Percentiles rank a stretch among this genome's conserved stretches.
phyloP scores from a whole-genome alignment of 2,113 vertebrate species.

The Otus sunia region DNA sequence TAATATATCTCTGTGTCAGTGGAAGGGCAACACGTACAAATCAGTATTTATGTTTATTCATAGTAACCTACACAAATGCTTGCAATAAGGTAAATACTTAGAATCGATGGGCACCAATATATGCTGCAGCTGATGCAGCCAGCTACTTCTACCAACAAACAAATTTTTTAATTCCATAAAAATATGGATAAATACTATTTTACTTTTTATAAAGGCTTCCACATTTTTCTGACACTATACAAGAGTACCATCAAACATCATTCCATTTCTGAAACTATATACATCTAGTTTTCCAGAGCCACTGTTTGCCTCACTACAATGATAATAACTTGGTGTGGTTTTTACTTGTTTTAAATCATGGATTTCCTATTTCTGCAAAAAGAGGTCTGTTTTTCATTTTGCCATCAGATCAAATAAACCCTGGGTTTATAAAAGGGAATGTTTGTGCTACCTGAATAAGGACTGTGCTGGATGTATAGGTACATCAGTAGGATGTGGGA shows the following conservation, averaged over 20 bases:
- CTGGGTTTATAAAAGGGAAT: background rate
- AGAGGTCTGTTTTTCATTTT: background rate
- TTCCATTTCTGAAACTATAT: background rate
- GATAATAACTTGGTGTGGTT: background rate
- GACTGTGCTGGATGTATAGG: background rate
- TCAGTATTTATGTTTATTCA: slow-evolving; percentile 69
- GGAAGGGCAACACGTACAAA: slow-evolving; percentile 55
- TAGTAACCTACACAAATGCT: slow-evolving; percentile 57
- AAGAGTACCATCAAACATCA: background rate
- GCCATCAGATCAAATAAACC: background rate
- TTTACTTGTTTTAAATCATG: background rate
- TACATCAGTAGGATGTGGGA: background rate
- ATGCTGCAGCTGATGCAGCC: background rate
- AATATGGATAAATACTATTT: background rate
- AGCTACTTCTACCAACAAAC: background rate
- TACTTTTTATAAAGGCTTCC: background rate
- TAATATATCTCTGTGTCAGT: slow-evolving; percentile 66
- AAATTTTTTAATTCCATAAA: background rate
- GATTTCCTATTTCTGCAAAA: background rate
- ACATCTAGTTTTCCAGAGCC: background rate
- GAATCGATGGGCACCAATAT: background rate
- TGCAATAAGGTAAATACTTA: slow-evolving; percentile 40
- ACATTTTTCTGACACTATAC: background rate
- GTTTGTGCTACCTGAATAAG: background rate
- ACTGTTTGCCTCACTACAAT: background rate